Conservation (phyloP, 2,888 invertebrate species). For the Agriopis aurantiaria region DNA sequence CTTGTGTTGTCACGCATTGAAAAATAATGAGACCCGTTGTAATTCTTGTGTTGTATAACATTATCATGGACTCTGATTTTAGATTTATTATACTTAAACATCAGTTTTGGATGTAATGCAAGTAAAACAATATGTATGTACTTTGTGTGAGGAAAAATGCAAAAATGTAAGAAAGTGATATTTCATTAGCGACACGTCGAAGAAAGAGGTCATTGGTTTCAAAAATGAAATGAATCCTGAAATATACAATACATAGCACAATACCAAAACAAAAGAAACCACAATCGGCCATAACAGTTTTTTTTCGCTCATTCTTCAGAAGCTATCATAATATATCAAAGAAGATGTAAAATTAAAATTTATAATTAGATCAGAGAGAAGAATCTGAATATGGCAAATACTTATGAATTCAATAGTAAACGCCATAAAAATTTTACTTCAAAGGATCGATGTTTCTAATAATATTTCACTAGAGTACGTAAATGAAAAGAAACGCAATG, state of each 20-base stretch:
- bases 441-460: too few relatives aligned
- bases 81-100: neutral
- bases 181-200: constrained; percentile 12
- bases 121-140: neutral
- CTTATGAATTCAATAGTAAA: neutral
- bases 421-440: too few relatives aligned
- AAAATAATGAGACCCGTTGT: neutral
- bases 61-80: neutral
- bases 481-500: too few relatives aligned
- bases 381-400: neutral
- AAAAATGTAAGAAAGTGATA: constrained; percentile 22
- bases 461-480: too few relatives aligned
- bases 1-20: constrained; percentile 5
- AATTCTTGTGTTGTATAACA: neutral
- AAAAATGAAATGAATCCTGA: constrained; percentile 9
- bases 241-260: neutral
- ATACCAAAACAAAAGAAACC: neutral
- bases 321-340: neutral
- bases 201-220: constrained; percentile 19
- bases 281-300: neutral
- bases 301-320: neutral
- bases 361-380: neutral
- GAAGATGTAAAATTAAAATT: neutral
- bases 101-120: constrained; percentile 8
- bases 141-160: constrained; percentile 12